Conservation (phyloP, 1,140 invertebrate genomes). For the Rhizoglyphus robini region DNA sequence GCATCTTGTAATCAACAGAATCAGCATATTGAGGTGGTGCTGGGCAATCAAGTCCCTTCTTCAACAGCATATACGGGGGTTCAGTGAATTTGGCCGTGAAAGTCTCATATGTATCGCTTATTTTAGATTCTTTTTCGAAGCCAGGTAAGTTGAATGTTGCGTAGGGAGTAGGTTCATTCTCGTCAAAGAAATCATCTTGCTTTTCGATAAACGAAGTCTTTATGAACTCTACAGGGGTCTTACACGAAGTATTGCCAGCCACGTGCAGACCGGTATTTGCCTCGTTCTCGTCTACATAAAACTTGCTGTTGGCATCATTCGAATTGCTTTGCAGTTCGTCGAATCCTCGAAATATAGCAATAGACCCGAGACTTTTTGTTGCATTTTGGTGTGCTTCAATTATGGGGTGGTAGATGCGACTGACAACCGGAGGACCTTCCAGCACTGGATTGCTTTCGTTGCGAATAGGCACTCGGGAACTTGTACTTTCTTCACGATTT, state of each 20-base stretch:
- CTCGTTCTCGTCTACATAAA: not conserved
- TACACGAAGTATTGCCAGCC: too few relatives aligned
- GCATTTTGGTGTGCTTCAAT: not conserved
- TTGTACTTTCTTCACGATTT: not conserved
- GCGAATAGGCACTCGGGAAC: not conserved
- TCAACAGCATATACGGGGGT: conserved; percentile 23
- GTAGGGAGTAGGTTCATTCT: conserved; percentile 28
- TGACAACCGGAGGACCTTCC: not conserved
- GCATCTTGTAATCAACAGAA: conserved; percentile 6
- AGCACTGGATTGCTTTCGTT: not conserved
- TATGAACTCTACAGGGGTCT: not conserved
- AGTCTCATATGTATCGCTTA: conserved; percentile 25
- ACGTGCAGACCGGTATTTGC: not conserved
- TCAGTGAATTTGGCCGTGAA: conserved; percentile 27
- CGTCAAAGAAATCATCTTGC: not conserved
- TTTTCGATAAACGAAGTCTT: not conserved
- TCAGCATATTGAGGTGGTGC: conserved; percentile 14
- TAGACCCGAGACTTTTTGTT: not conserved
- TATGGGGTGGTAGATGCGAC: not conserved
- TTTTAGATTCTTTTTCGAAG: conserved; percentile 20
- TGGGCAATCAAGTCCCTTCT: conserved; percentile 10
- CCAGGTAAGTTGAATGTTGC: conserved; percentile 27
- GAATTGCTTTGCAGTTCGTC: not conserved
- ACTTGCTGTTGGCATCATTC: too few relatives aligned
- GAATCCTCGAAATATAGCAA: not conserved